Base-by-base conservation (phyloP, 2,797 vertebrate genomes). In the Pachyuromys duprasi region DNA sequence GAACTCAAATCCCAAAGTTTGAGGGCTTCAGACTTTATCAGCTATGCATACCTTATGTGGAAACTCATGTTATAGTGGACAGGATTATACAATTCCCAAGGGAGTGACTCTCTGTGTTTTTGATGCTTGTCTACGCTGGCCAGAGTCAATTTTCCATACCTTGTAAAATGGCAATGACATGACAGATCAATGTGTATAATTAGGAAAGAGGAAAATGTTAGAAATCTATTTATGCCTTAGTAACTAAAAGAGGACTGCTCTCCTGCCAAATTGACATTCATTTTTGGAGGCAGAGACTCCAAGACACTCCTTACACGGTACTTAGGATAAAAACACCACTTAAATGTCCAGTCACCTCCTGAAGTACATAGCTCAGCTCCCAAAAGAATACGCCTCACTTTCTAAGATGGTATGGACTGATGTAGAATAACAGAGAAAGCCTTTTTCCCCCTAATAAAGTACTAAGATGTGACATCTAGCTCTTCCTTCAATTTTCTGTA, bases 181-280 rank as follows among this genome's bases (percentile, higher is more conserved):
- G 89, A 90, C 75, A 62, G 84, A 95, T 92, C 78, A 33, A 15
- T 96, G 63, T 94, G 36, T 89, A 78, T 92, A 94, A 94, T 93
- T 84, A 97, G 96, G 60, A 65, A 94, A 96, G 96, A 69, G 55
- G 36, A 82, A 96, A 96, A 92, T 55, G 69, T 89, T 87, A 72
- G 57, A 95, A 92, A 95, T 57, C 42, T 95, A 81, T 91, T 92
- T 89, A 84, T 95, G 82, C 82, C 86, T 89, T 84, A 86, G 75
- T 93, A 90, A 93, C 75, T 95, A 53, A 89, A 96, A 95, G 83
- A 86, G 36, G 62, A 65, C 53, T 87, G 74, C 70, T 95, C 36
- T 96, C 24, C 82, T 90, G 95, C 96, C 95, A 97, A 96, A 87
- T 9, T 84, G 94, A 93, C 86, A 90, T 92, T 90, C 36, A 69